Base-by-base conservation (phyloP, 35 echinoderm and acorn worm genomes). In the Heliocidaris tuberculata region DNA sequence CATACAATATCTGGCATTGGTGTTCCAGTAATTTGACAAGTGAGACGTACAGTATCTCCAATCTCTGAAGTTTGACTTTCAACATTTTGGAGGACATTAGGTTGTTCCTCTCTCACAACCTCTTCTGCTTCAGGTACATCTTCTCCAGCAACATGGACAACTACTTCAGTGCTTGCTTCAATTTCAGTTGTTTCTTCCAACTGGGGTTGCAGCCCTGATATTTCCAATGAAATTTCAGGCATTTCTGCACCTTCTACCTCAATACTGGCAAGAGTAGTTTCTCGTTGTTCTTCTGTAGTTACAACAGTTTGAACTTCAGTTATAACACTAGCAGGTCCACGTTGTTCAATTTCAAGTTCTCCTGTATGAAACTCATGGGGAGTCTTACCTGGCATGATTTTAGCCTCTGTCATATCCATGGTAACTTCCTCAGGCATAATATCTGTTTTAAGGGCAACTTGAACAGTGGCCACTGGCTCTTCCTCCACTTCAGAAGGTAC, bases 1-100 rank as follows among this genome's bases (percentile, higher is more conserved):
- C 98, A 99, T 88, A 88, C 95, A n/a, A 99, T 96, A 94, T 99
- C 98, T 24, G 98, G 98, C 35, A 90, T 97, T 27, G 98, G 98
- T 60, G 95, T 97, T 13, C 98, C 98, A 88, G 93, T 92, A 90
- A 99, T 93, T 95, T 96, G 90, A 92, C 97, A 97, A 54, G 93
- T 78, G 7, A 99, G 85, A 48, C 94, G 95, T 60, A 94, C 95
- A 93, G 60, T 92, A 42, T 97, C 92, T 35, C 95, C 95, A 24
- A 95, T 47, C 13, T 93, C 42, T 9, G 95, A 95, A 86, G 78
- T 88, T 54, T 86, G 65, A 95, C 97, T 96, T 59, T 94, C 48
- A 24, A 99, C 94, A 60, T 95, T 48, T 86, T 95, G 86, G 7
- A 96, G 49, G 88, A 99, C 49, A 49, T 95, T 60, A 31, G 97